These are phyloP conservation scores for Thripadectes ignobilis DNA, from an alignment of 2,797 vertebrate species.

Conservation along the genomic window DNA sequence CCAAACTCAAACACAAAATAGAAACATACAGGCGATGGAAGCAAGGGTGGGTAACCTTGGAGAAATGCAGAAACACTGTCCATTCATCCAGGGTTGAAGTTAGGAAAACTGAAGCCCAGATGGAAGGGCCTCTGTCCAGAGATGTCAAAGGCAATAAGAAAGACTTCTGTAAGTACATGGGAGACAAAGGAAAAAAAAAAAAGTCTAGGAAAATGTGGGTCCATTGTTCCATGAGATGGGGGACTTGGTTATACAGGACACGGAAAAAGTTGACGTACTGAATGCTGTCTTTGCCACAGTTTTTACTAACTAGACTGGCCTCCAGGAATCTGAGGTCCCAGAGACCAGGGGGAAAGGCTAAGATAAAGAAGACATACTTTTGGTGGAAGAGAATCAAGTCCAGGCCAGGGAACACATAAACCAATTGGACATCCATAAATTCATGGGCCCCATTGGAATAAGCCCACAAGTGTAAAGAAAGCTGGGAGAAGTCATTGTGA, in stretches of 20 bases:
- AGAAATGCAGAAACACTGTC: not conserved
- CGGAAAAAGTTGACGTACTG: not conserved
- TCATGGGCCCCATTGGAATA: not conserved
- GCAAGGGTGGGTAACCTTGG: not conserved
- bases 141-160: not conserved
- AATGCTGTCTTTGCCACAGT: not conserved
- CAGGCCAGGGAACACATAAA: not conserved
- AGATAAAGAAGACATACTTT: not conserved
- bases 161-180: not conserved
- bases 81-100: not conserved
- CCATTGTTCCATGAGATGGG: not conserved
- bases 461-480: not conserved
- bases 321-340: not conserved
- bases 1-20: not conserved
- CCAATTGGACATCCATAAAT: not conserved
- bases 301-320: not conserved
- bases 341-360: not conserved
- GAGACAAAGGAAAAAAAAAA: not conserved
- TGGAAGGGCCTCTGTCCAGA: not conserved
- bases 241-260: not conserved
- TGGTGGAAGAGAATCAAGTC: not conserved
- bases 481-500: not conserved
- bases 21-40: not conserved
- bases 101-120: not conserved
- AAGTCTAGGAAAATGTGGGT: not conserved